phyloP scores from a whole-genome alignment of 2,113 vertebrate species.

The Onychorhynchus coronatus region DNA sequence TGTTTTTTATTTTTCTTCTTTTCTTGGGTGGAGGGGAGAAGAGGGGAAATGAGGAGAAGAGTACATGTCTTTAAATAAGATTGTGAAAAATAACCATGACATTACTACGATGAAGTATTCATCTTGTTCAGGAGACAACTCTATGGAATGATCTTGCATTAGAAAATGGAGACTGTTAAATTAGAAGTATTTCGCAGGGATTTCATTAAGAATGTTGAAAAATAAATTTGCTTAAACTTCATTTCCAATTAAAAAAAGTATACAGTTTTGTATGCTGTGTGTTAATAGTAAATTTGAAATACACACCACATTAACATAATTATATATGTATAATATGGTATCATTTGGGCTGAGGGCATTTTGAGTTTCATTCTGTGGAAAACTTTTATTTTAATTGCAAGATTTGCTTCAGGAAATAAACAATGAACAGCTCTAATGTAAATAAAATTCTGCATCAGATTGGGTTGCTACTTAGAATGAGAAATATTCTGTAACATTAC shows the following conservation, averaged over 20 bases:
- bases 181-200: background rate
- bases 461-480: background rate
- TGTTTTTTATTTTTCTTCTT: background rate
- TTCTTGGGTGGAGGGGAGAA: background rate
- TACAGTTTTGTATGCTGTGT: background rate
- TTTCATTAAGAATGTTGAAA: background rate
- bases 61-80: background rate
- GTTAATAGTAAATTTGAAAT: background rate
- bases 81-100: background rate
- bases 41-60: background rate
- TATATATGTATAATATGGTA: background rate
- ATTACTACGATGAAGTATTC: background rate
- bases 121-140: background rate
- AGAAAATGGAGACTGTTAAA: background rate
- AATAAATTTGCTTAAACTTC: rapidly evolving
- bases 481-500: background rate
- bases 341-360: background rate
- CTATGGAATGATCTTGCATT: background rate
- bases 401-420: background rate
- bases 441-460: background rate
- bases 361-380: background rate
- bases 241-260: background rate
- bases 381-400: background rate
- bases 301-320: background rate
- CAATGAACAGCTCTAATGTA: background rate